A percentile compares a stretch with the other conserved stretches of the same genome.
These are phyloP conservation scores for Rhabdophis nuchalis DNA, from an alignment of 2,797 vertebrate species.

Conservation along the genomic window DNA sequence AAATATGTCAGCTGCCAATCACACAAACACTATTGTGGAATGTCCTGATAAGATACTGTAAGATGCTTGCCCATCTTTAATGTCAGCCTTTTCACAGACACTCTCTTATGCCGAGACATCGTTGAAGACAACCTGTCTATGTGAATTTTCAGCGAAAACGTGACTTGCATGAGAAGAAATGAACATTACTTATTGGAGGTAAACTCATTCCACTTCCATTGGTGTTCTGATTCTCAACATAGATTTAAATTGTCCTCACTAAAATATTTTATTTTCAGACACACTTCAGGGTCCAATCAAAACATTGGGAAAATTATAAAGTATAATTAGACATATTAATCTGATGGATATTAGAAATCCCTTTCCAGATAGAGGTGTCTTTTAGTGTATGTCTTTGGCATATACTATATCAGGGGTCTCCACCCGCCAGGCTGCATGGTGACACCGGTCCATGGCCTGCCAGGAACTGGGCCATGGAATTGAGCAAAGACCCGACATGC, in stretches of 20 bases:
- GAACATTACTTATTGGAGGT: neutral
- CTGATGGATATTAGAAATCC: neutral
- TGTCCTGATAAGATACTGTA: slow-evolving; percentile 8
- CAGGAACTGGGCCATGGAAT: neutral
- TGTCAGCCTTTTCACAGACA: slow-evolving; percentile 14
- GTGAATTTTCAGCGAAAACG: neutral
- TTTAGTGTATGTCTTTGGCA: neutral
- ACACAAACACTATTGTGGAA: neutral
- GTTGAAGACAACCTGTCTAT: neutral
- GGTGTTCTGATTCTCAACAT: neutral
- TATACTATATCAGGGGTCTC: neutral
- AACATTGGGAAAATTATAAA: neutral
- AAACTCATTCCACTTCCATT: neutral
- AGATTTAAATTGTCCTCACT: neutral
- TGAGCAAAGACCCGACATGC: rapidly evolving
- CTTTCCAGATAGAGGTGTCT: neutral
- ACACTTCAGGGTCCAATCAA: neutral
- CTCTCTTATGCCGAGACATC: neutral
- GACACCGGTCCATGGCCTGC: rapidly evolving
- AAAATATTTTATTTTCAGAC: neutral
- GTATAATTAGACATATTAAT: neutral
- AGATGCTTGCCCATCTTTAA: neutral
- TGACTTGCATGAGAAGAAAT: neutral
- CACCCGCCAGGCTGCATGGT: neutral
- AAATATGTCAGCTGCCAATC: slow-evolving; percentile 1